Evolutionary conservation across 2,888 invertebrate species (phyloP).

Genomic region (Strigamia transsilvanica): DNA sequence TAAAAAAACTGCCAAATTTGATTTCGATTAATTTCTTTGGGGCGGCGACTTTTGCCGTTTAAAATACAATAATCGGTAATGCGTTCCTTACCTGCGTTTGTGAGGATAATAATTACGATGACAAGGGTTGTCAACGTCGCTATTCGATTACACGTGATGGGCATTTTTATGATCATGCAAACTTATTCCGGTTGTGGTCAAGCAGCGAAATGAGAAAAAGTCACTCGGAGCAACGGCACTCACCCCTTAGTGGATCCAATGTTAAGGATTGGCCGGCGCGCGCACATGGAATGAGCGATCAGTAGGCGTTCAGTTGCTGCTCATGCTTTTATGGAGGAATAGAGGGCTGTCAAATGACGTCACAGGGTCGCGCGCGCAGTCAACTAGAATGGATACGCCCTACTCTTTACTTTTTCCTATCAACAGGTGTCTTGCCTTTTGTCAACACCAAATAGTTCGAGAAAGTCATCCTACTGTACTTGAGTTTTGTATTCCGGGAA

Average conservation of each 20-base stretch:
- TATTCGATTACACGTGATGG: slow-evolving; percentile 23
- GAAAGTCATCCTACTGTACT: neutral
- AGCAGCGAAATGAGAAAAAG: slow-evolving; percentile 2
- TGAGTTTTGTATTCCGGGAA: neutral
- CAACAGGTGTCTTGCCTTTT: slow-evolving; percentile 40
- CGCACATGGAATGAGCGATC: slow-evolving; percentile 43
- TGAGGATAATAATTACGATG: slow-evolving; percentile 21
- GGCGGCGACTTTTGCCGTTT: neutral
- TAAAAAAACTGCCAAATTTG: no score
- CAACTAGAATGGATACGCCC: slow-evolving; percentile 11
- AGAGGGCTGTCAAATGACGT: slow-evolving; percentile 26
- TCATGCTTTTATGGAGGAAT: slow-evolving; percentile 43
- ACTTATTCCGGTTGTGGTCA: slow-evolving; percentile 23
- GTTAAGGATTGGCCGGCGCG: slow-evolving; percentile 39
- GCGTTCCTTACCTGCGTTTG: slow-evolving; percentile 28
- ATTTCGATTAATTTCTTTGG: no score
- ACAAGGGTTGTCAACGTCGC: slow-evolving; percentile 26
- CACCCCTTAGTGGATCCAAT: slow-evolving; percentile 45
- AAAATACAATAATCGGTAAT: neutral
- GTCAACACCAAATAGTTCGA: neutral
- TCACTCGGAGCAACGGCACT: slow-evolving; percentile 40
- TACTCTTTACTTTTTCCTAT: neutral
- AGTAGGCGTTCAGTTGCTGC: slow-evolving; percentile 46
- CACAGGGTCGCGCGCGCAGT: slow-evolving; percentile 40
- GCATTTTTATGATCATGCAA: neutral